Evolutionary conservation across 2,888 invertebrate genomes (phyloP).

Genomic region (Achlya flavicornis): DNA sequence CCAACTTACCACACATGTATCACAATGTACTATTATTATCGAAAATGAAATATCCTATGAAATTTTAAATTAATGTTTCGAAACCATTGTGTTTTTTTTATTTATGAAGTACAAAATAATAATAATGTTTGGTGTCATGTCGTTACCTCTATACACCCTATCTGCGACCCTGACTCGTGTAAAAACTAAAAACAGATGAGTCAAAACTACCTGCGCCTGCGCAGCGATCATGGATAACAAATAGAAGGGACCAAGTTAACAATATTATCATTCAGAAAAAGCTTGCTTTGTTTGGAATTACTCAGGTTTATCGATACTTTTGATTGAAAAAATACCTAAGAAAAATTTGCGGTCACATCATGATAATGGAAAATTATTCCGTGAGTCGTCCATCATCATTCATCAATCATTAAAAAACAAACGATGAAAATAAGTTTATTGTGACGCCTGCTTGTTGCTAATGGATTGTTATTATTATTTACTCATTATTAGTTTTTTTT

Average conservation of each 20-base stretch:
- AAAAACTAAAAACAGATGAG: conserved; percentile 31
- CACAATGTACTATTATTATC: too few species aligned
- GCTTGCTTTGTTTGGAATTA: conserved; percentile 25
- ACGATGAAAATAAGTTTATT: neutral
- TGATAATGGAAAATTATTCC: neutral
- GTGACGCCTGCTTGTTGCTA: neutral
- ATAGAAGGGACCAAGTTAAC: conserved; percentile 33
- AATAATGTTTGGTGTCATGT: too few species aligned
- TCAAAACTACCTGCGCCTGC: conserved; percentile 44
- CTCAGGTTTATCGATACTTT: neutral
- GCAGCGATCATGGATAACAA: conserved; percentile 26
- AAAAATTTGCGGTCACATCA: neutral
- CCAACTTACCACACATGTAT: too few species aligned
- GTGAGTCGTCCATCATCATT: neutral
- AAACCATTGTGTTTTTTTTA: too few species aligned
- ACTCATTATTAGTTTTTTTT: too few species aligned
- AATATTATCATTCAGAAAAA: conserved; percentile 27
- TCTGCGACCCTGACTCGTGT: neutral
- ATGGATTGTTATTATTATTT: too few species aligned
- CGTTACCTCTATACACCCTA: conserved; percentile 21
- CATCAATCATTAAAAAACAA: neutral
- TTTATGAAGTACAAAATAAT: too few species aligned
- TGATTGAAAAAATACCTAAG: neutral
- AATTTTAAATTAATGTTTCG: too few species aligned
- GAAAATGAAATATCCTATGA: too few species aligned